phyloP scores from a whole-genome alignment of 2,888 invertebrate species.

The Tetragonula carbonaria region DNA sequence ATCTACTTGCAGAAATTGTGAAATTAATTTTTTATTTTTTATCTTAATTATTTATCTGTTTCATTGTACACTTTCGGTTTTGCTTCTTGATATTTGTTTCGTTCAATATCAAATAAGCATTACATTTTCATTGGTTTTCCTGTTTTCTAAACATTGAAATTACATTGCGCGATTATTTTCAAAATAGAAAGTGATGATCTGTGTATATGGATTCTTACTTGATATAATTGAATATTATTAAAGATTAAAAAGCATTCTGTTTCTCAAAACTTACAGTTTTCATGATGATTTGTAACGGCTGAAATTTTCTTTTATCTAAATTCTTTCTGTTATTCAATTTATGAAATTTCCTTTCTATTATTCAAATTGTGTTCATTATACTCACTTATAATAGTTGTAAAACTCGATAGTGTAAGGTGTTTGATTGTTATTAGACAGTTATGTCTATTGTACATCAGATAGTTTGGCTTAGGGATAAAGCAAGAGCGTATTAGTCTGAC shows the following conservation, averaged over 20 bases:
- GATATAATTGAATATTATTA: neutral
- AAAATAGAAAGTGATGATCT: neutral
- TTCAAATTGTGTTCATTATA: neutral
- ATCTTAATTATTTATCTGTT: neutral
- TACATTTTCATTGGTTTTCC: neutral
- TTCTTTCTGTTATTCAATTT: neutral
- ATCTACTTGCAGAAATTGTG: neutral
- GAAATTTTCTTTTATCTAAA: neutral
- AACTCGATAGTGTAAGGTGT: neutral
- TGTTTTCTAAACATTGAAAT: neutral
- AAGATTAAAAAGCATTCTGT: neutral
- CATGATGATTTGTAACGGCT: neutral
- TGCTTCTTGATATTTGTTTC: neutral
- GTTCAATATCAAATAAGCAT: neutral
- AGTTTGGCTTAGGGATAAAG: neutral
- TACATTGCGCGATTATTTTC: neutral
- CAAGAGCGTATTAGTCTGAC: neutral
- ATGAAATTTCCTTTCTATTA: neutral
- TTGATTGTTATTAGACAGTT: neutral
- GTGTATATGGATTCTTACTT: neutral
- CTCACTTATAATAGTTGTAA: neutral
- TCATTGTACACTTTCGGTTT: neutral
- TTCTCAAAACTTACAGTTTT: neutral
- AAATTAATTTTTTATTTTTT: neutral
- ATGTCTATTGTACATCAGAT: neutral